Conservation (phyloP, 2,888 invertebrate species). For the Drosophila kanekoi region DNA sequence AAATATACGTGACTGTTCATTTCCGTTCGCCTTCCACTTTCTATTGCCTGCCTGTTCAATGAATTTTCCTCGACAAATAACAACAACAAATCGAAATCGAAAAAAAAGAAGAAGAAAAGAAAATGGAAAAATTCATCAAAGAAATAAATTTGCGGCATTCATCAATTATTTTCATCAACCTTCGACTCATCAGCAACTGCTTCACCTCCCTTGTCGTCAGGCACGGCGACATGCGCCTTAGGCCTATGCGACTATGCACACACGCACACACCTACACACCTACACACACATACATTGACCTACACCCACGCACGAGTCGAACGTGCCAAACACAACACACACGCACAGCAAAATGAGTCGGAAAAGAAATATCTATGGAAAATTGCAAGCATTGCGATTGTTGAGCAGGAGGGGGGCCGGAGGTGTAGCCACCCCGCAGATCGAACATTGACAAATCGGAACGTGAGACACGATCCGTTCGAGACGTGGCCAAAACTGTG, state of each 20-base stretch:
- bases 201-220: conserved; percentile 33
- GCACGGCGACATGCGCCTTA: conserved; percentile 22
- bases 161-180: conserved; percentile 70
- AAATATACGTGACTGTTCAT: conserved; percentile 68
- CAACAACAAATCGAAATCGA: background rate
- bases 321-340: conserved; percentile 51
- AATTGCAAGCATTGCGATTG: conserved; percentile 7
- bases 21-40: conserved; percentile 56
- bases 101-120: background rate
- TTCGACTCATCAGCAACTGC: conserved; percentile 19
- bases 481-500: conserved; percentile 15
- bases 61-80: conserved; percentile 24
- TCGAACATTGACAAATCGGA: conserved; percentile 18
- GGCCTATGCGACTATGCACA: conserved; percentile 12
- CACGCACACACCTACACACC: conserved; percentile 2
- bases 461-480: conserved; percentile 28
- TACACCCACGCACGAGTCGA: conserved; percentile 7
- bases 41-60: conserved; percentile 5
- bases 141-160: conserved; percentile 35
- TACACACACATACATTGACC: conserved; percentile 1
- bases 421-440: background rate
- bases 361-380: too few species aligned
- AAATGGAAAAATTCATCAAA: conserved; percentile 3
- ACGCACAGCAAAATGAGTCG: conserved; percentile 30
- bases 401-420: too few species aligned